A percentile compares a stretch with the other conserved stretches of the same genome.
Conservation (phyloP, 2,797 vertebrate genomes). For the Thaleichthys pacificus region DNA sequence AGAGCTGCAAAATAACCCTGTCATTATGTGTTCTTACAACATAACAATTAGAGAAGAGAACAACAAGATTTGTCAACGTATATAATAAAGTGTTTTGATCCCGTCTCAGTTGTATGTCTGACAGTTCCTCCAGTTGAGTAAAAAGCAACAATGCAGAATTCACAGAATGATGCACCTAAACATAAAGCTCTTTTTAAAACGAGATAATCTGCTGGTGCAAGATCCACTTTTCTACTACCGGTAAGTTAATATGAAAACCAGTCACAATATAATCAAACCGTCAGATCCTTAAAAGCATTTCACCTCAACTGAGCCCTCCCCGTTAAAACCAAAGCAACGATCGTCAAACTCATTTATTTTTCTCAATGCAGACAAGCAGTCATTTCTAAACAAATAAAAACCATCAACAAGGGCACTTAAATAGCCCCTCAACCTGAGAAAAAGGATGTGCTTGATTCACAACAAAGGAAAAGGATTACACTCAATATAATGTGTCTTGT, state of each 20-base stretch:
- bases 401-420: background rate
- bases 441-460: slow-evolving; percentile 12
- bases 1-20: too few species aligned
- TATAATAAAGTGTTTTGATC: background rate
- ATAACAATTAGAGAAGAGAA: background rate
- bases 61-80: background rate
- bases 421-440: background rate
- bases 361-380: too few species aligned
- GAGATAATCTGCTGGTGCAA: background rate
- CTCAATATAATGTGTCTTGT: slow-evolving; percentile 6
- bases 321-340: background rate
- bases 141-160: background rate
- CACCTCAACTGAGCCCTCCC: background rate
- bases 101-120: background rate
- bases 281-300: background rate
- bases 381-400: background rate
- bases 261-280: background rate
- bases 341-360: background rate
- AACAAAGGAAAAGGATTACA: slow-evolving; percentile 22
- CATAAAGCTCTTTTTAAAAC: too few species aligned
- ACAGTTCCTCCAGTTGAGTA: background rate
- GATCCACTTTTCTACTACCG: background rate
- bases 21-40: too few species aligned
- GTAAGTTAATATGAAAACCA: background rate
- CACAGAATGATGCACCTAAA: too few species aligned